phyloP scores from a whole-genome alignment of 2,797 vertebrate genomes.

The Huso huso region DNA sequence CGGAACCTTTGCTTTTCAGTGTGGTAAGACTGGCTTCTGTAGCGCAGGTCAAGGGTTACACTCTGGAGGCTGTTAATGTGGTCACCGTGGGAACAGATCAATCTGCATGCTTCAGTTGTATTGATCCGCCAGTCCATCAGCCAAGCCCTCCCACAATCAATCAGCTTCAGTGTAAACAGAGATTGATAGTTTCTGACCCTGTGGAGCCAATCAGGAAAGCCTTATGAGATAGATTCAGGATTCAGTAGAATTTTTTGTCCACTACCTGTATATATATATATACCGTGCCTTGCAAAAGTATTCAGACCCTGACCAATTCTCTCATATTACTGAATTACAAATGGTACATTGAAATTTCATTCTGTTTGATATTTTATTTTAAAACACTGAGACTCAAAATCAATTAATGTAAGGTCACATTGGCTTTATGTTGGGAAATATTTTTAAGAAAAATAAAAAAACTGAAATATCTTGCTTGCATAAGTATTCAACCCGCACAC shows the following conservation, averaged over 20 bases:
- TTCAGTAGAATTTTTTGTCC: slow-evolving; percentile 17
- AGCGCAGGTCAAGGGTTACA: slow-evolving; percentile 71
- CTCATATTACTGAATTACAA: too few relatives aligned
- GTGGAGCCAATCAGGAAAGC: slow-evolving; percentile 36
- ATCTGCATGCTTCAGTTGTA: slow-evolving; percentile 70
- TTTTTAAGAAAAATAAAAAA: too few relatives aligned
- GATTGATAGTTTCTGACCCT: slow-evolving; percentile 47
- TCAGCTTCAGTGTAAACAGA: slow-evolving; percentile 47
- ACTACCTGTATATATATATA: too few relatives aligned
- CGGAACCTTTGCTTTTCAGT: slow-evolving; percentile 41
- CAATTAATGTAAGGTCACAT: too few relatives aligned
- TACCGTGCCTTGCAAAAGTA: too few relatives aligned
- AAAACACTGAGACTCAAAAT: too few relatives aligned
- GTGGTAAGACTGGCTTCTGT: slow-evolving; percentile 35
- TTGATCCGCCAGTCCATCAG: slow-evolving; percentile 67
- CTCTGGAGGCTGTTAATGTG: slow-evolving; percentile 73
- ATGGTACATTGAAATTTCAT: too few relatives aligned
- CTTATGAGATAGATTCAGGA: slow-evolving; percentile 25
- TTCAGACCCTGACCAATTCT: too few relatives aligned
- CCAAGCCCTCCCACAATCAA: slow-evolving; percentile 49
- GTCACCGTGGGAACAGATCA: slow-evolving; percentile 79
- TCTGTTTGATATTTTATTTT: too few relatives aligned
- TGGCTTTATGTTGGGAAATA: too few relatives aligned
- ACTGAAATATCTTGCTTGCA: too few relatives aligned
- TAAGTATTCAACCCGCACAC: too few relatives aligned